Evolutionary conservation across 2,888 invertebrate genomes (phyloP), one percentile per base, ranked within the genome.

Genomic region (Cosmorhoe ocellata): DNA sequence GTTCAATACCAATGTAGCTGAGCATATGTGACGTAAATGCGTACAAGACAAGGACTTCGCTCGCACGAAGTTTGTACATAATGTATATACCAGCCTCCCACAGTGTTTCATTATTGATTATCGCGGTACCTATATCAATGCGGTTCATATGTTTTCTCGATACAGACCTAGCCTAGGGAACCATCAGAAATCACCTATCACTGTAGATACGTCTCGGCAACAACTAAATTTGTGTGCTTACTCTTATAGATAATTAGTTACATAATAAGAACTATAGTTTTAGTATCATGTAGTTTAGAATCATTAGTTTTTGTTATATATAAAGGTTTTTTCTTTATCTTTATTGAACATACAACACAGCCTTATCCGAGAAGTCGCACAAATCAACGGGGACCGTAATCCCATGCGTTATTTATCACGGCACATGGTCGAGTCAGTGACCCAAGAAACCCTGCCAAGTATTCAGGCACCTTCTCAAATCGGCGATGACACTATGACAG

Each of bases 11-110:
- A 40, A 49, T 47, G 43, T 38, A 9, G 37, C 18, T 30, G 37
- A 32, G 30, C 24, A 48, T 51, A 47, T 11, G 45, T 51, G 53
- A 36, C 46, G 49, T 51, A 44, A 46, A 47, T 48, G 45, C 34
- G 57, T n/a, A 56, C 51, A 51, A 49, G 47, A 32, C 61, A 61
- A 61, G 61, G 61, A 54, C 56, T 54, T 42, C 38, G 40, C 59
- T 58, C 59, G 59, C 59, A 48, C 56, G 59, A 56, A 37, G 30
- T 14, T 9, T 26, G 18, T 30, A 30, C 40, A 34, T 40, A 33
- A 31, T n/a, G n/a, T n/a, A n/a, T n/a, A n/a, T n/a, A n/a, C n/a
- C 9, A 37, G 37, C 37, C 51, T 42, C 52, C 52, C 40, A 53
- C n/a, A n/a, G n/a, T n/a, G n/a, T n/a, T n/a, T n/a, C n/a, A n/a